Evolutionary conservation across 2,888 invertebrate species (phyloP), one percentile per base, ranked within the genome.

Genomic region (Synergus itoensis): DNA sequence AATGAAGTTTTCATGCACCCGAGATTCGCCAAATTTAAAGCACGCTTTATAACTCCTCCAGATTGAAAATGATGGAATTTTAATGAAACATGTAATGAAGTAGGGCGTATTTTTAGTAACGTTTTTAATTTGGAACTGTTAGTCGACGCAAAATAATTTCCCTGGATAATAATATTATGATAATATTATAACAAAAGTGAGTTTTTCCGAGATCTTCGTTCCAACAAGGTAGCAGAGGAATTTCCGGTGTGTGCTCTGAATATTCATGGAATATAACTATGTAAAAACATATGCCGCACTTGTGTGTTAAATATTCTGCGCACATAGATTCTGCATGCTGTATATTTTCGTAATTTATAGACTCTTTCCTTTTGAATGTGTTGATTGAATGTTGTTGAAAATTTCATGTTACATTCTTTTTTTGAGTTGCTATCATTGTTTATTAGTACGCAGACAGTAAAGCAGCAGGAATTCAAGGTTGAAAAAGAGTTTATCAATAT

Each of bases 221-320:
- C 69, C 21, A 69, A 45, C 69, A 69, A 7, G 45, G 45, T 21
- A 69, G 69, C 16, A 45, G 48, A 69, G 48, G 48, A 69, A 69
- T 69, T 45, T 69, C 48, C 48, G 48, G 14, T 48, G 8, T 69
- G 48, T 69, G 69, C 48, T 69, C 69, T 69, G 69, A 69, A 69
- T 69, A 69, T 69, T 69, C 69, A 69, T 69, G n/a, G 16, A 69
- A 48, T 69, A 48, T 69, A 69, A 69, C 45, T 28, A 48, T 69
- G 69, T 21, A 69, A 69, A 69, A 69, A 69, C 69, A 69, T 69
- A 69, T 69, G 69, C 69, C 69, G 18, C 53, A 48, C 69, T 69
- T 48, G 69, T 45, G 28, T 64, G 36, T 69, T 69, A 48, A 69
- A 69, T 69, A 69, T 69, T 69, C 69, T 28, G 21, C 11, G 69